A percentile compares a stretch with the other conserved stretches of the same genome.
phyloP scores from a whole-genome alignment of 2,113 vertebrate genomes.

The Acrocephalus arundinaceus region DNA sequence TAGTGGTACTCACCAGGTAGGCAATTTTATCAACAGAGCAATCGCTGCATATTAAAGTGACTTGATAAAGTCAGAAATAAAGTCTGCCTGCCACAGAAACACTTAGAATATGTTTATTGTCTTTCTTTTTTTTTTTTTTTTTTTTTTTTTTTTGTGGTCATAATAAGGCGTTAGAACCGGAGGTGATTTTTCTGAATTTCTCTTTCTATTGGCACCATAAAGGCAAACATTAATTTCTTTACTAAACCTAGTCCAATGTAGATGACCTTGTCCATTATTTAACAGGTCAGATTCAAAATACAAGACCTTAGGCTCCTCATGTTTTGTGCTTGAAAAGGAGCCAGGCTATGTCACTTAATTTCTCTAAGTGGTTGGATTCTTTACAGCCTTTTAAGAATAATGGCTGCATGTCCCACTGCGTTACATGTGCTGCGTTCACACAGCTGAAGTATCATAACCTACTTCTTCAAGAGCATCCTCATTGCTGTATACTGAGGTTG shows the following conservation, averaged over 20 bases:
- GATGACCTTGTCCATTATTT: not conserved
- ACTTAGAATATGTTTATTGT: not conserved
- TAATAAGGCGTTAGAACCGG: not conserved
- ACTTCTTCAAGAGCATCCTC: not conserved
- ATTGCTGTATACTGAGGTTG: not conserved
- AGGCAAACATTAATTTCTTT: not conserved
- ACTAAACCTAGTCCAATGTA: not conserved
- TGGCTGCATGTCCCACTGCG: not conserved
- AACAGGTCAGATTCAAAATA: not conserved
- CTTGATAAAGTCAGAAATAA: not conserved
- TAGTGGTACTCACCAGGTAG: not conserved
- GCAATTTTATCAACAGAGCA: not conserved
- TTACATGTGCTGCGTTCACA: not conserved
- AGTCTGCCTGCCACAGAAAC: not conserved
- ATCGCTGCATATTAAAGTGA: not conserved
- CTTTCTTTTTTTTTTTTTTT: not conserved
- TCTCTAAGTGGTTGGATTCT: constrained; percentile 24
- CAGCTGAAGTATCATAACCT: not conserved
- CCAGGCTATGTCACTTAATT: constrained; percentile 20
- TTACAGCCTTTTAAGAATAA: not conserved
- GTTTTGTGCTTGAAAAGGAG: not conserved
- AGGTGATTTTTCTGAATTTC: not conserved
- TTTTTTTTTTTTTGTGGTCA: not conserved
- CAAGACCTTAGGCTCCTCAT: not conserved
- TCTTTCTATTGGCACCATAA: not conserved